A percentile compares a stretch with the other conserved stretches of the same genome.
These are phyloP conservation scores for Chironomus riparius DNA, from an alignment of 2,888 invertebrate species.

Conservation along the genomic window DNA sequence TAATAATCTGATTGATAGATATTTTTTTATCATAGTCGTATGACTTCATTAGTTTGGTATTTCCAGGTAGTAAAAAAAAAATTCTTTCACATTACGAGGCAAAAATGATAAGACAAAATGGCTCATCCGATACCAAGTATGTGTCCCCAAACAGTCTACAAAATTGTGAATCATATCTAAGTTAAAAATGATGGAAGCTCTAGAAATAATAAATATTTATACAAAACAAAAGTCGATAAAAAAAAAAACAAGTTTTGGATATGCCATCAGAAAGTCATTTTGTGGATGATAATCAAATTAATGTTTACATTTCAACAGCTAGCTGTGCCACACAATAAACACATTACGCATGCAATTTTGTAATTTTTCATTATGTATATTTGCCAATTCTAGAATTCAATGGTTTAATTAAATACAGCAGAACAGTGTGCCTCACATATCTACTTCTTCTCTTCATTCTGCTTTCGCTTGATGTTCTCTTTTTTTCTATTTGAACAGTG, in stretches of 20 bases:
- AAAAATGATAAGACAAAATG: too few species aligned
- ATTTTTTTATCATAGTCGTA: too few species aligned
- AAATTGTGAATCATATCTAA: too few species aligned
- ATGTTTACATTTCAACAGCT: background rate
- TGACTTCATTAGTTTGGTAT: too few species aligned
- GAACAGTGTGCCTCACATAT: background rate
- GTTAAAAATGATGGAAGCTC: too few species aligned
- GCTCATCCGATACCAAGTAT: too few species aligned
- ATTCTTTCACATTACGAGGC: too few species aligned
- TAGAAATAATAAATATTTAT: too few species aligned
- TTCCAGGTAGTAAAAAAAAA: too few species aligned
- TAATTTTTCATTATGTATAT: background rate
- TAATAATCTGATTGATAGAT: too few species aligned
- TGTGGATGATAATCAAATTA: background rate
- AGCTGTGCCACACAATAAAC: background rate
- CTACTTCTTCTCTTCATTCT: background rate
- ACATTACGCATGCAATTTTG: background rate
- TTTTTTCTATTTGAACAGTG: background rate
- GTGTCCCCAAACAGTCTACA: too few species aligned
- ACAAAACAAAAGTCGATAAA: too few species aligned
- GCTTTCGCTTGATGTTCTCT: background rate
- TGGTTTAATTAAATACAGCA: background rate
- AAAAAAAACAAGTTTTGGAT: background rate
- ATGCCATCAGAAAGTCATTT: slow-evolving; percentile 6
- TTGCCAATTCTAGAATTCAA: background rate